Evolutionary conservation across 2,113 vertebrate genomes (phyloP), one percentile per base, ranked within the genome.

Genomic region (Promerops cafer): DNA sequence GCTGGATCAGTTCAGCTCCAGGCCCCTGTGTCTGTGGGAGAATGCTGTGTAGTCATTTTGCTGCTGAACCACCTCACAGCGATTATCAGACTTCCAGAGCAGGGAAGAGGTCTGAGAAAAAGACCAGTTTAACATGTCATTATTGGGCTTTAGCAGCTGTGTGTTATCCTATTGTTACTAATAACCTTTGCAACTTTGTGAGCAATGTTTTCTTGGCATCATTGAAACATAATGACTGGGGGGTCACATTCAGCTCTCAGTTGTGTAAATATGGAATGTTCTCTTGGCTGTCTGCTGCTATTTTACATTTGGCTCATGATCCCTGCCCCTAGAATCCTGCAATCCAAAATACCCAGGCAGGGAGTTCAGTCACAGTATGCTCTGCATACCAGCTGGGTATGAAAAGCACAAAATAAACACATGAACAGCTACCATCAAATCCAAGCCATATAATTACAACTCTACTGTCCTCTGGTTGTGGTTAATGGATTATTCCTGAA

Each of bases 251-350:
- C 88, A 79, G 64, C 86, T 89, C 91, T 95, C 77, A 47, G 65
- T 92, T 94, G 74, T 95, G 80, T 95, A 82, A 96, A 89, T 93
- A 90, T 50, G 76, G 90, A 94, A 89, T 87, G 33, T 93, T 93
- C 88, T 87, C 40, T 86, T 94, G 88, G 76, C 86, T 95, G 63
- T 9, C 79, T 83, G 70, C 39, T 90, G 61, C 71, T 95, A 57
- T 90, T 96, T 96, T 94, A 85, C 76, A 75, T 89, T 94, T 96
- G 92, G 94, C 90, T 93, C 27, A 2, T 37, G 68, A n/a, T 81
- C 80, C 50, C 71, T 89, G 88, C 90, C 88, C 85, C 64, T 81
- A 64, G 69, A 81, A 93, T 68, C 72, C 80, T 74, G 56, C 64
- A 90, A 56, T 81, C 71, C 78, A 52, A 94, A 93, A 90, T 66